Conservation (phyloP, 2,113 vertebrate species). For the Cephalopterus ornatus region DNA sequence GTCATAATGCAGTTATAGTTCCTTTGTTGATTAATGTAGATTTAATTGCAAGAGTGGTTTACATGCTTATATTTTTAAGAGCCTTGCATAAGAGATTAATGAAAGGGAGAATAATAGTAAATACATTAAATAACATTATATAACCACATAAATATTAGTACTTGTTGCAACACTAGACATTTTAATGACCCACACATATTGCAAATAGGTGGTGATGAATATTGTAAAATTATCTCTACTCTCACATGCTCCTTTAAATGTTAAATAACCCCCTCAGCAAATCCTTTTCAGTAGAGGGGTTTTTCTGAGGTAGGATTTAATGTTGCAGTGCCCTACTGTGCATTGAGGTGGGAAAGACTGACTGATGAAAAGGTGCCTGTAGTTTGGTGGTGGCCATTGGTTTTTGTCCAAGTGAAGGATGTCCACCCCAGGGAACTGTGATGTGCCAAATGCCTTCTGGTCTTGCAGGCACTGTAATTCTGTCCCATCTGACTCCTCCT, state of each 20-base stretch:
- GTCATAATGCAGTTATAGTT: background rate
- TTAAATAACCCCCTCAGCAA: background rate
- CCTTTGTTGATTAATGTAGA: background rate
- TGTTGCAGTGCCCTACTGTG: background rate
- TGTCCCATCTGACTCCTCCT: background rate
- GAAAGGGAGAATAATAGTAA: background rate
- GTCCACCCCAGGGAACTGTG: background rate
- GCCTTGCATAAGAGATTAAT: background rate
- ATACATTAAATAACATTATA: slow-evolving; percentile 7
- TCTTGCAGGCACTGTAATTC: background rate
- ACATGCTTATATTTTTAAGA: slow-evolving; percentile 19
- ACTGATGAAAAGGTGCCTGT: background rate
- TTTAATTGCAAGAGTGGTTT: slow-evolving; percentile 36
- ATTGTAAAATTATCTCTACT: background rate
- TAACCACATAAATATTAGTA: slow-evolving; percentile 20
- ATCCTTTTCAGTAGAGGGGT: background rate
- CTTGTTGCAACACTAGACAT: background rate
- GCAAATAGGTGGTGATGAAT: background rate
- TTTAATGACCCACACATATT: background rate
- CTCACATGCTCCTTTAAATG: background rate
- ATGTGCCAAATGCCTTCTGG: background rate
- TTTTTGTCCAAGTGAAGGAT: background rate
- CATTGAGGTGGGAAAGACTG: background rate
- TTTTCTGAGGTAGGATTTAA: background rate
- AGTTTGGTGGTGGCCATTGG: background rate